Conservation (phyloP, 2,888 invertebrate genomes). For the Diarsia dahlii region DNA sequence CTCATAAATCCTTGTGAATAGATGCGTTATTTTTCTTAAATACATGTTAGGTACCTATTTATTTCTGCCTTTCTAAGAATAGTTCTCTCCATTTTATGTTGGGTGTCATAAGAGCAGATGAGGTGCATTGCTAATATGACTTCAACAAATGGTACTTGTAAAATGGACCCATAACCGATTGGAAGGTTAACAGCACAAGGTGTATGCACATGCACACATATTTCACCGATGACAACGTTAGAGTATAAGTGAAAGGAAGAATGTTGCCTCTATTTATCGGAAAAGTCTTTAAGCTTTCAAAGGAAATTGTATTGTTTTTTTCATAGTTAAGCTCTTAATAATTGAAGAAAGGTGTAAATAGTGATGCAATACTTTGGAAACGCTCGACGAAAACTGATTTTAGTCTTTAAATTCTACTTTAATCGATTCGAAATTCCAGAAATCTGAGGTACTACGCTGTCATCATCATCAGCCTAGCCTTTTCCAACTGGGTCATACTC, state of each 20-base stretch:
- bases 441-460: too few relatives aligned
- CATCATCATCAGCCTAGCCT: too few relatives aligned
- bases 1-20: conserved; percentile 53
- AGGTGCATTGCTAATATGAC: conserved; percentile 28
- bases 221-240: not conserved
- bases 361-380: too few relatives aligned
- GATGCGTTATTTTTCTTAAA: conserved; percentile 52
- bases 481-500: too few relatives aligned
- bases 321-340: too few relatives aligned
- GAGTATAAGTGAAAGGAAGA: not conserved
- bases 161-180: not conserved
- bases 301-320: too few relatives aligned
- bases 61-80: conserved; percentile 46
- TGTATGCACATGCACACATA: conserved; percentile 7
- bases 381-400: too few relatives aligned
- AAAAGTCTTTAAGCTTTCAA: not conserved
- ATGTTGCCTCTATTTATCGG: not conserved
- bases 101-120: conserved; percentile 47
- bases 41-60: conserved; percentile 40
- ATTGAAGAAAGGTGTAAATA: too few relatives aligned
- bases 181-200: conserved; percentile 9
- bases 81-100: conserved; percentile 36
- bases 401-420: too few relatives aligned
- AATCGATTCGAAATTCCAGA: too few relatives aligned
- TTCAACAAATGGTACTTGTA: conserved; percentile 35